Conservation (phyloP, 2,113 vertebrate species). For the Trematocara macrostoma region DNA sequence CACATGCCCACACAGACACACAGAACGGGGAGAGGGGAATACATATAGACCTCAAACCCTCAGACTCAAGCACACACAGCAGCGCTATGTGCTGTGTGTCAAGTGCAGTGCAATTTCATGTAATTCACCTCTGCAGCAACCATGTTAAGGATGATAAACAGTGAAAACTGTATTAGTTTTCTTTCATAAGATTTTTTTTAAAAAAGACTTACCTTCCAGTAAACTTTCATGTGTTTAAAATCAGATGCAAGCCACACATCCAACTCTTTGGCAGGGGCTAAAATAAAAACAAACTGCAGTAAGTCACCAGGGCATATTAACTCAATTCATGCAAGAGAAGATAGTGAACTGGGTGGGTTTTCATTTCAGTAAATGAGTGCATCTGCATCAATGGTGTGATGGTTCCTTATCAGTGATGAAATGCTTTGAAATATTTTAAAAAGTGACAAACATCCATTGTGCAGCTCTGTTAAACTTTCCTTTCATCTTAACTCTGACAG, state of each 20-base stretch:
- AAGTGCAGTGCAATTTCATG: background rate
- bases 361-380: background rate
- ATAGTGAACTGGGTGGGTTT: background rate
- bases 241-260: conserved; percentile 58
- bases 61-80: background rate
- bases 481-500: background rate
- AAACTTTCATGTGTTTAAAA: conserved; percentile 9
- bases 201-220: conserved; percentile 58
- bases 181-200: background rate
- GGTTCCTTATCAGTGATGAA: background rate
- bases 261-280: conserved; percentile 53
- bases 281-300: background rate
- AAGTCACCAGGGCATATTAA: background rate
- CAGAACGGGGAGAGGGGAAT: background rate
- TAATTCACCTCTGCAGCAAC: background rate
- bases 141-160: background rate
- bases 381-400: background rate
- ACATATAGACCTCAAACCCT: background rate
- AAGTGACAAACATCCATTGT: background rate
- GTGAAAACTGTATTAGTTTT: background rate
- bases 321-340: background rate
- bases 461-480: background rate
- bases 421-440: background rate
- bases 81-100: background rate
- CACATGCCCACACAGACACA: background rate